Conservation (phyloP, 2,888 invertebrate species). For the Caenorhabditis macrosperma region DNA sequence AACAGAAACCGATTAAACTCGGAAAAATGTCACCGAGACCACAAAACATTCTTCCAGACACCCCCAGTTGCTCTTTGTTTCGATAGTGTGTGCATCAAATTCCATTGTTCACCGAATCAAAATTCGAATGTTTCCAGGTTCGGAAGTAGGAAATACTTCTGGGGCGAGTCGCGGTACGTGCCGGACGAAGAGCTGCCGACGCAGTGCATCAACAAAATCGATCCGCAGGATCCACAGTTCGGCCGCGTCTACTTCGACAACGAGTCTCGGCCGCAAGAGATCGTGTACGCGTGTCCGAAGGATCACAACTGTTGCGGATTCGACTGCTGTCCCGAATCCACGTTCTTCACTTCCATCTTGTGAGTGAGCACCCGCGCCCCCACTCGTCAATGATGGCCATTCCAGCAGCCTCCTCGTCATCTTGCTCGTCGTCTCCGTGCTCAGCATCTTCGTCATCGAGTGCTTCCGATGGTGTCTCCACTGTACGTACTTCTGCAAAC, state of each 20-base stretch:
- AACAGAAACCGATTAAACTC: no score
- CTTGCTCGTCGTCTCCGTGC: constrained; percentile 61
- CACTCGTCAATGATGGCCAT: neutral
- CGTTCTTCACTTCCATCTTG: constrained; percentile 66
- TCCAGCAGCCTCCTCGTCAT: constrained; percentile 63
- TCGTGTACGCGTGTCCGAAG: constrained; percentile 61
- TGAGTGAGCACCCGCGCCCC: constrained; percentile 35
- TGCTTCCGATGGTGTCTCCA: constrained; percentile 62
- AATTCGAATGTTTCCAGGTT: constrained; percentile 60
- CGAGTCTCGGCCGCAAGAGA: constrained; percentile 62
- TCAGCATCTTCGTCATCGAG: constrained; percentile 63
- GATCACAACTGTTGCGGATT: constrained; percentile 62
- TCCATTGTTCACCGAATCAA: no score
- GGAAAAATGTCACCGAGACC: no score
- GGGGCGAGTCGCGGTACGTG: constrained; percentile 55
- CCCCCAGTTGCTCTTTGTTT: no score
- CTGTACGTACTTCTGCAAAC: constrained; percentile 60
- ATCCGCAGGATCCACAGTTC: constrained; percentile 66
- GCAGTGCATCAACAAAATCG: constrained; percentile 64
- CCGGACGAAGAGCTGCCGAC: constrained; percentile 56
- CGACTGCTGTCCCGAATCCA: constrained; percentile 61
- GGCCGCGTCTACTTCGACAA: constrained; percentile 59
- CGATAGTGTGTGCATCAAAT: no score
- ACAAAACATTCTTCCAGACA: no score
- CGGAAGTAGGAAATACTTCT: constrained; percentile 57